A percentile compares a stretch with the other conserved stretches of the same genome.
Evolutionary conservation across 2,888 invertebrate species (phyloP).

Genomic region (Diarsia brunnea): DNA sequence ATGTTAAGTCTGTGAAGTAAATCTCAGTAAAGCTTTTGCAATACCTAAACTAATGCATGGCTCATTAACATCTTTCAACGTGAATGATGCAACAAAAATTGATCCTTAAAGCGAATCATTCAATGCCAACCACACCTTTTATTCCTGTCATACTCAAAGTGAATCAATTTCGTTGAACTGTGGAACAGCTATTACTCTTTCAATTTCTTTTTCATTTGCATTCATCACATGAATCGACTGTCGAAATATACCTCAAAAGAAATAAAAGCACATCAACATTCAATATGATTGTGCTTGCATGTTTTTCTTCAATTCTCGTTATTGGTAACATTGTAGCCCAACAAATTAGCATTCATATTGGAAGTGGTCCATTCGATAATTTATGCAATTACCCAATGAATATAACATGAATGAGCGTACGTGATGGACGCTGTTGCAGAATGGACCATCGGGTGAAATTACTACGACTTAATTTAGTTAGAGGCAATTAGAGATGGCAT

Average conservation of each 20-base stretch:
- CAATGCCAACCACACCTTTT: background rate
- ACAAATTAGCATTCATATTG: conserved; percentile 73
- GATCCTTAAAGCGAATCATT: background rate
- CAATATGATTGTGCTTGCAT: conserved; percentile 20
- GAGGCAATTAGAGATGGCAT: conserved; percentile 5
- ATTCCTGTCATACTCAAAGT: background rate
- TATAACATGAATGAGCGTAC: conserved; percentile 67
- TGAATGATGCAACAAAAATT: background rate
- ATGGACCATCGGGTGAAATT: conserved; percentile 50
- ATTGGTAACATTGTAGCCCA: conserved; percentile 57
- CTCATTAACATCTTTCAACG: background rate
- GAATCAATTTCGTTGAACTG: background rate
- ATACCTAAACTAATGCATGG: background rate
- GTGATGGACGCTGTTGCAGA: conserved; percentile 47
- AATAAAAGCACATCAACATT: background rate
- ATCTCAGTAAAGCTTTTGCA: background rate
- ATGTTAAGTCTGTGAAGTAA: background rate
- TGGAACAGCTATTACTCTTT: background rate
- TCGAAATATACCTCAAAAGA: background rate
- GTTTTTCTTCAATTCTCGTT: conserved; percentile 50
- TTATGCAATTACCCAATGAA: conserved; percentile 70
- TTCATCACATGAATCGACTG: background rate
- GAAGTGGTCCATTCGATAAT: conserved; percentile 64
- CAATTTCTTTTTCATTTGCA: conserved; percentile 7
- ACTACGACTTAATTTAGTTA: conserved; percentile 45